Base-by-base conservation (phyloP, 1,140 invertebrate species). In the Aphidius ervi region DNA sequence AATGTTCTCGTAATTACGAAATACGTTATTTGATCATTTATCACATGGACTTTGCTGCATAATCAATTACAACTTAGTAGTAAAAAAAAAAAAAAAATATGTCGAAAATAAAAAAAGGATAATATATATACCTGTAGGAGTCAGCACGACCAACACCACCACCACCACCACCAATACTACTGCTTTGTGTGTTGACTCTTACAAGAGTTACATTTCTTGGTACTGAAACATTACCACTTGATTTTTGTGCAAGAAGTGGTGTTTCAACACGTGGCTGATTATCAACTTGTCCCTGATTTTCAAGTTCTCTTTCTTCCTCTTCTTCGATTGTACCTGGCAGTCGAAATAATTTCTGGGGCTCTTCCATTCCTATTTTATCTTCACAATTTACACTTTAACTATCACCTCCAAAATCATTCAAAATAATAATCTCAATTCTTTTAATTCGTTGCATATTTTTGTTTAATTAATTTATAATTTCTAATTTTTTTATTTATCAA, bases 321-420 rank as follows among this genome's bases (percentile, higher is more conserved):
- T 79, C 77, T 61, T 78, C 76, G 56, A 76, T 77, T 9, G 73
- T 75, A 4, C 76, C 76, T 6, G 77, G 77, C 31, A 76, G 66
- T 40, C 70, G 73, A 52, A 80, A 80, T 5, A 79, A 64, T 60
- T 78, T 77, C 52, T 74, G 71, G 9, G 67, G 68, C 59, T 72
- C 72, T 60, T 73, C 71, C 71, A 73, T 72, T 54, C 40, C 52
- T 54, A n/a, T 1, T 16, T 6, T 16, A 54, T 42, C 42, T 40
- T 41, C 42, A 41, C 10, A 3, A 8, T 8, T 43, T 9, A 9
- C 5, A 4, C n/a, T 53, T 50, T 42, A 48, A 54, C 43, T 62
- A 46, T 43, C 66, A 47, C 65, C 59, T 54, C 65, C 57, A 31
- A 62, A 55, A 55, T 48, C 37, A 23, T 37, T 61, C 37, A 10